Evolutionary conservation across 2,888 invertebrate species (phyloP), one percentile per base, ranked within the genome.

Genomic region (Julus scanicus): DNA sequence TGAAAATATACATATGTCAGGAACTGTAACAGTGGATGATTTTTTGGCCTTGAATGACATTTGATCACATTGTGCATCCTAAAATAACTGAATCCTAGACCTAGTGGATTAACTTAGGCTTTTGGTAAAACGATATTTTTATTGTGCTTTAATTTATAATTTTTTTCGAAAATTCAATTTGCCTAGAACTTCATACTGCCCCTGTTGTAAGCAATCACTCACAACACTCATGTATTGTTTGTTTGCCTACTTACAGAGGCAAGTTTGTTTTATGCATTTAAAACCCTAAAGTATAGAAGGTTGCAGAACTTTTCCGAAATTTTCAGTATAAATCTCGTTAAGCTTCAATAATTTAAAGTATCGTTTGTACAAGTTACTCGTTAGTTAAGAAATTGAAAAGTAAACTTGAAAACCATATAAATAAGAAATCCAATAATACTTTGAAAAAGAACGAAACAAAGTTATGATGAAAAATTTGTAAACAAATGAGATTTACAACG

Each of bases 1-100:
- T 63, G 49, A 49, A 63, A n/a, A 63, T 63, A 63, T 63, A 63
- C 63, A 63, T 20, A 63, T 63, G 63, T 20, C 20, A 63, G 63
- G 63, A 63, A 63, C 63, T 63, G 4, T n/a, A 63, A 63, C n/a
- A 20, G 6, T 5, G 63, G 20, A 63, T 63, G 63, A 20, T 6
- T 20, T 63, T 63, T 63, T 20, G 4, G 63, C 20, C 5, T 20
- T 63, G 63, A 63, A 63, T 63, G 63, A 63, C 20, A 63, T 63
- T 63, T 63, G 63, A 20, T 63, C 63, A 20, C 63, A 63, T 20
- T 63, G 63, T 63, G 63, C 63, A 20, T 63, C 63, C 5, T 4
- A 15, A 2, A 20, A 8, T 20, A 20, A 63, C 20, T 6, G n/a
- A 20, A 20, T 20, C 4, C 0, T 63, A 63, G 6, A 5, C 20